These are phyloP conservation scores for Meiosimyza decipiens DNA, from an alignment of 2,888 invertebrate species.

Conservation along the genomic window DNA sequence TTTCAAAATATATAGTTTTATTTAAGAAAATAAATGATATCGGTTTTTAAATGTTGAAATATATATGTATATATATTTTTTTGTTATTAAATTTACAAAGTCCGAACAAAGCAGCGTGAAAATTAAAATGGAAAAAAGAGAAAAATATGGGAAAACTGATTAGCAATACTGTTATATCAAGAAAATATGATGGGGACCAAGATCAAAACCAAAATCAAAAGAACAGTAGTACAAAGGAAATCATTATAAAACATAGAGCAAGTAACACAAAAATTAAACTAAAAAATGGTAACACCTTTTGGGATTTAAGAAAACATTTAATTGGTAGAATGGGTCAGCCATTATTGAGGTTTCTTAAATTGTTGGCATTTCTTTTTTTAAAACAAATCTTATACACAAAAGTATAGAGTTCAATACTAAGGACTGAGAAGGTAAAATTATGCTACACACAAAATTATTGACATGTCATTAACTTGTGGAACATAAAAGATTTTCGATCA, in stretches of 20 bases:
- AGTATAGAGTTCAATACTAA: too few relatives aligned
- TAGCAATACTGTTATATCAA: slow-evolving; percentile 55
- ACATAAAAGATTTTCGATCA: too few relatives aligned
- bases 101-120: slow-evolving; percentile 68
- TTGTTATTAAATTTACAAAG: slow-evolving; percentile 55
- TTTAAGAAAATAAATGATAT: not conserved
- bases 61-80: slow-evolving; percentile 36
- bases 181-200: slow-evolving; percentile 30
- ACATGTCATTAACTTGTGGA: too few relatives aligned
- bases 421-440: too few relatives aligned
- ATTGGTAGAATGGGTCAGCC: too few relatives aligned
- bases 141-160: slow-evolving; percentile 58
- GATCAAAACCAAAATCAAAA: not conserved
- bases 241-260: slow-evolving; percentile 14
- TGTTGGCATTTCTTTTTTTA: too few relatives aligned
- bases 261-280: not conserved
- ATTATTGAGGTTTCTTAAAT: too few relatives aligned
- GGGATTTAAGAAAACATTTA: too few relatives aligned
- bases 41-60: slow-evolving; percentile 4
- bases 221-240: slow-evolving; percentile 1
- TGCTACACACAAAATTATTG: too few relatives aligned
- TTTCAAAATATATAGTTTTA: not conserved
- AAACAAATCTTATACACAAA: too few relatives aligned
- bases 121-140: slow-evolving; percentile 53
- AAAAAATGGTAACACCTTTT: too few relatives aligned